A percentile compares a stretch with the other conserved stretches of the same genome.
Evolutionary conservation across 2,113 vertebrate species (phyloP).

Genomic region (Chaenocephalus aceratus): DNA sequence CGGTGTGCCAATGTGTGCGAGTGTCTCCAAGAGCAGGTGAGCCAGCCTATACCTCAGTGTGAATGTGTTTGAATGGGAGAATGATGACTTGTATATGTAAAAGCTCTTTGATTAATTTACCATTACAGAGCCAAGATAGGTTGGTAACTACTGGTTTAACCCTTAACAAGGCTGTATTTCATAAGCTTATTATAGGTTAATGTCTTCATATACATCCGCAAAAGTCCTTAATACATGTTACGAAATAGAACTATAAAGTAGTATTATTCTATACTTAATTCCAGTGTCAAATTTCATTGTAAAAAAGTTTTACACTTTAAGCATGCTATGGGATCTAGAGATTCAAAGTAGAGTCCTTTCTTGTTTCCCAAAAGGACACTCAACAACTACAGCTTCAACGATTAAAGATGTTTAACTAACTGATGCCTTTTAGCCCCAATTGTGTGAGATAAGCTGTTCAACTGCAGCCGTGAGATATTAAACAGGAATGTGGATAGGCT

Average conservation of each 20-base stretch:
- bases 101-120: too few relatives aligned
- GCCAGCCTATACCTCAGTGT: too few relatives aligned
- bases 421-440: background rate
- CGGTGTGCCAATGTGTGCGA: too few relatives aligned
- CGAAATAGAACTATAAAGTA: too few relatives aligned
- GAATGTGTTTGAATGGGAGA: too few relatives aligned
- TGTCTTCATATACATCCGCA: background rate
- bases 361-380: background rate
- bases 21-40: too few relatives aligned
- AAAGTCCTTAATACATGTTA: background rate
- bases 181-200: background rate
- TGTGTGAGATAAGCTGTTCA: background rate
- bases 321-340: background rate
- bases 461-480: background rate
- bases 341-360: background rate
- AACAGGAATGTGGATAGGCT: slow-evolving; percentile 1
- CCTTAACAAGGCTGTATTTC: background rate
- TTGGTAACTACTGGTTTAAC: background rate
- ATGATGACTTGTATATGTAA: too few relatives aligned
- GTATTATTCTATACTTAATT: background rate
- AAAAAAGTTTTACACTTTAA: background rate
- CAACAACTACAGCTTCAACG: background rate
- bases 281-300: too few relatives aligned
- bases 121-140: background rate
- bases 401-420: background rate